Base-by-base conservation (phyloP, 1,140 invertebrate genomes). In the Drosophila pachea region DNA sequence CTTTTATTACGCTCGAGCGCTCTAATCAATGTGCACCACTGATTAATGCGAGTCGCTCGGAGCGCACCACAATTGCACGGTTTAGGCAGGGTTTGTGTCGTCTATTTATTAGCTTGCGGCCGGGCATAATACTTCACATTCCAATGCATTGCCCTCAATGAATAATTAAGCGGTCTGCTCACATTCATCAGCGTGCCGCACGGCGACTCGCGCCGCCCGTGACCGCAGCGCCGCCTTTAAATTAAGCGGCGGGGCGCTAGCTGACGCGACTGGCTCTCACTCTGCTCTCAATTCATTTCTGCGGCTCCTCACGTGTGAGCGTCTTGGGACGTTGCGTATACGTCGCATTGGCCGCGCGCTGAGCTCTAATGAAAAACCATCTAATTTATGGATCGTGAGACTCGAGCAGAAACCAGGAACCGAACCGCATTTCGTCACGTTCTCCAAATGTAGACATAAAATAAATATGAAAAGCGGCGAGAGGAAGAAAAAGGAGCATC, bases 81-180 rank as follows among this genome's bases (percentile, higher is more conserved):
- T 66, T 75, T 67, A 47, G 54, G 56, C 42, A 38, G 58, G 36
- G 70, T 58, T 64, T 64, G 62, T 47, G 62, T 31, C 62, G 61
- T 14, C 69, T 74, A 86, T 81, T 84, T 81, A 71, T 84, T 86
- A 78, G 72, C 60, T 66, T 75, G 78, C 22, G 78, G 71, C 47
- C 29, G 33, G 22, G n/a, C 59, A 36, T 61, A 61, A 31, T 40
- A 61, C 63, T 73, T 35, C 47, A 64, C 79, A 75, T 84, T 84
- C 75, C 75, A 84, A 84, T 86, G 81, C 81, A 84, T 86, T 86
- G 81, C 70, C 70, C 79, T 68, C 77, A 77, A 86, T 86, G 82
- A 86, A 86, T 86, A 86, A 86, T 86, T 86, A 86, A 86, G 81
- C 81, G 81, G 81, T 86, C 77, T 78, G 48, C 68, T 69, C 61